Evolutionary conservation across 2,888 invertebrate genomes (phyloP).

Genomic region (Agriotes lineatus): DNA sequence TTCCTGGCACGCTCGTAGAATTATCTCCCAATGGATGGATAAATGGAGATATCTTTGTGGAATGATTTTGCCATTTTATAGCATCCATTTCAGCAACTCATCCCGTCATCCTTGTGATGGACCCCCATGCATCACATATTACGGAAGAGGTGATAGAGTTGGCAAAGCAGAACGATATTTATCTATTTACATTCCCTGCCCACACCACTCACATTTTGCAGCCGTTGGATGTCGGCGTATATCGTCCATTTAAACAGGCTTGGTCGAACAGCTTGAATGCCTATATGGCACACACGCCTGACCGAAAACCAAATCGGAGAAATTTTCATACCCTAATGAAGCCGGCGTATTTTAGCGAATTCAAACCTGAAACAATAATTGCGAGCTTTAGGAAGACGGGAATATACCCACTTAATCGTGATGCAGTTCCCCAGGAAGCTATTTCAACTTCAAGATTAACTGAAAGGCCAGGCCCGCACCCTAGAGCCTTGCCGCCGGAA

Average conservation of each 20-base stretch:
- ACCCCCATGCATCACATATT: too few relatives aligned
- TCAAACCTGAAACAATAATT: not conserved
- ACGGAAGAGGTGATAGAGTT: too few relatives aligned
- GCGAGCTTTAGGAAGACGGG: not conserved
- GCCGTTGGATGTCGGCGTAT: not conserved
- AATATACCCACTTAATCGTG: not conserved
- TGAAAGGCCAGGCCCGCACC: too few relatives aligned
- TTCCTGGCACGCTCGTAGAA: not conserved
- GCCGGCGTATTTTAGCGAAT: not conserved
- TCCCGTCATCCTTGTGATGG: too few relatives aligned
- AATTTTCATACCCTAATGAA: not conserved
- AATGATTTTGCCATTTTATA: not conserved
- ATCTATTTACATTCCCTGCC: too few relatives aligned
- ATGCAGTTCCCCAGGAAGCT: constrained; percentile 1
- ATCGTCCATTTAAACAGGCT: not conserved
- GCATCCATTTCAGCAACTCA: too few relatives aligned
- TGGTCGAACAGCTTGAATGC: not conserved
- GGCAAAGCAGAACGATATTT: too few relatives aligned
- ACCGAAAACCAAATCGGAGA: not conserved
- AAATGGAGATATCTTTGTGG: not conserved
- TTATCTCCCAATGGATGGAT: not conserved
- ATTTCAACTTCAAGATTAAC: constrained; percentile 1
- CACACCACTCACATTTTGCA: not conserved
- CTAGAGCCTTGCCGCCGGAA: too few relatives aligned
- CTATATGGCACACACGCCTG: not conserved